Conservation (phyloP, 2,888 invertebrate genomes). For the Netelia melanura region DNA sequence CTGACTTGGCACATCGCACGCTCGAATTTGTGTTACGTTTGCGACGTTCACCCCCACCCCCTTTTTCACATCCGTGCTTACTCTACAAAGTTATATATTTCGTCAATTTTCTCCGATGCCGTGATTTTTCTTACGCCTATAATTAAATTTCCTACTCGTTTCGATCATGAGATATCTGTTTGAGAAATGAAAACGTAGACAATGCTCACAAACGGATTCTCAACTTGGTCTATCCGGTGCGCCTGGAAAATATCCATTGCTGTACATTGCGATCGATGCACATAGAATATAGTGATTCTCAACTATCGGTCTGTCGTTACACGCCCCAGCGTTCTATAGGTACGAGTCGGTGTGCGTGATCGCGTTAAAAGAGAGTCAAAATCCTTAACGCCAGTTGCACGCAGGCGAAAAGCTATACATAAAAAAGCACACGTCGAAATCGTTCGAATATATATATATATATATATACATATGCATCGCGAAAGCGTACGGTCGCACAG, state of each 20-base stretch:
- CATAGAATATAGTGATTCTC: slow-evolving; percentile 26
- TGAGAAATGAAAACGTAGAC: not conserved
- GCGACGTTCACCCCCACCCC: not conserved
- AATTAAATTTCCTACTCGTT: not conserved
- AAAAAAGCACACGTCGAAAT: not conserved
- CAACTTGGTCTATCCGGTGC: not conserved
- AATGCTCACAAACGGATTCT: slow-evolving; percentile 21
- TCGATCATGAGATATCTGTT: not conserved
- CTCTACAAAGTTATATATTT: not conserved
- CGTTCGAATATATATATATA: not conserved
- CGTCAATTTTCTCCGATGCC: not conserved
- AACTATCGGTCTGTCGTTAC: slow-evolving; percentile 7
- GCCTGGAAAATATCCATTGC: slow-evolving; percentile 34
- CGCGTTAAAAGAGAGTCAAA: too few species aligned
- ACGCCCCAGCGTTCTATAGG: slow-evolving; percentile 37
- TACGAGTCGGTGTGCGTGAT: slow-evolving; percentile 6
- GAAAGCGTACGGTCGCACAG: slow-evolving; percentile 53
- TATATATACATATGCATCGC: slow-evolving; percentile 24
- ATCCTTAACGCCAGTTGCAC: slow-evolving; percentile 12
- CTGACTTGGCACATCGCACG: not conserved
- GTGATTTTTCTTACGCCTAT: not conserved
- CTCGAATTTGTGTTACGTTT: slow-evolving; percentile 6
- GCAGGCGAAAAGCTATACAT: too few species aligned
- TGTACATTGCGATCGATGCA: slow-evolving; percentile 40
- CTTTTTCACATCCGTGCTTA: not conserved